Evolutionary conservation across 2,797 vertebrate species (phyloP).

Genomic region (Hybognathus amarus): DNA sequence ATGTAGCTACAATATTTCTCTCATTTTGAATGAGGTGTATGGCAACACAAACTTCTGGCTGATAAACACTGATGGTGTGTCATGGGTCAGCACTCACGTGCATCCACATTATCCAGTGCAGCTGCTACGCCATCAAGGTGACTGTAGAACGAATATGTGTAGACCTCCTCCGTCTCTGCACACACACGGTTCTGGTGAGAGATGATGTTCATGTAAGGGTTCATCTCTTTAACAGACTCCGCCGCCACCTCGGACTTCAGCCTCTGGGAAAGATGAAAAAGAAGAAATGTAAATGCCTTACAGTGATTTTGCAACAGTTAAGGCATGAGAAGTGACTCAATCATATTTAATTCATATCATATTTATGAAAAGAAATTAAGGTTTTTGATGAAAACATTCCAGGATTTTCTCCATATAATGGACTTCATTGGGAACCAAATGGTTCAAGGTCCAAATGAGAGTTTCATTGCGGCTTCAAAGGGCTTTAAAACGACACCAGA

Average conservation of each 20-base stretch:
- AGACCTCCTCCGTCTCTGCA: slow-evolving; percentile 78
- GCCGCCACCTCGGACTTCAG: slow-evolving; percentile 83
- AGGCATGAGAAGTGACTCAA: background rate
- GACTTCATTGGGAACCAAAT: too few species aligned
- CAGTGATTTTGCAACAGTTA: background rate
- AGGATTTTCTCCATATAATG: too few species aligned
- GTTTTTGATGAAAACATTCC: too few species aligned
- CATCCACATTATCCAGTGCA: slow-evolving; percentile 86
- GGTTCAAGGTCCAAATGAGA: too few species aligned
- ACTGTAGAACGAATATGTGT: slow-evolving; percentile 80
- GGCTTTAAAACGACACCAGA: too few species aligned
- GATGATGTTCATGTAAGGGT: slow-evolving; percentile 78
- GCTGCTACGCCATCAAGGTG: slow-evolving; percentile 80
- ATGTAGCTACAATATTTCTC: background rate
- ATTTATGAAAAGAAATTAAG: too few species aligned
- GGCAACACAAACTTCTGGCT: background rate
- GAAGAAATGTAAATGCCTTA: background rate
- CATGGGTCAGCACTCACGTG: slow-evolving; percentile 77
- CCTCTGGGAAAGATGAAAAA: slow-evolving; percentile 71
- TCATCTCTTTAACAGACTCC: slow-evolving; percentile 76
- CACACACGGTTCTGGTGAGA: slow-evolving; percentile 80
- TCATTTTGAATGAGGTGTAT: background rate
- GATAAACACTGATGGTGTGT: background rate
- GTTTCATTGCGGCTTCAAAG: too few species aligned
- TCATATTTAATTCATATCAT: too few species aligned